Evolutionary conservation across 1,140 invertebrate genomes (phyloP).

Genomic region (Sipha flava): DNA sequence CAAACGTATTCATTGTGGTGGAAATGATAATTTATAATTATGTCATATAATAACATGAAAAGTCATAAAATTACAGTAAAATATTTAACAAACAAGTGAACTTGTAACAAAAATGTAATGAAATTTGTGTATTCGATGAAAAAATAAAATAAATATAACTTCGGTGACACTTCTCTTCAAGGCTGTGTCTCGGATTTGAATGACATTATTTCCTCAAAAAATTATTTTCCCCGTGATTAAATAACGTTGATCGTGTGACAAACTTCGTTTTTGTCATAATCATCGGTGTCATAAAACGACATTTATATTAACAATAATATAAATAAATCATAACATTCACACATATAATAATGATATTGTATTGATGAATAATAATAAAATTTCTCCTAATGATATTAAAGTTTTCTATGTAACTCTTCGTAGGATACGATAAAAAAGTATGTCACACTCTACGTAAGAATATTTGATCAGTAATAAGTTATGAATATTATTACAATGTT

Average conservation of each 20-base stretch:
- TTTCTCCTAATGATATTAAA: background rate
- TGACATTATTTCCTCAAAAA: background rate
- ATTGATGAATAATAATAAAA: background rate
- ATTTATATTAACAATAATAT: background rate
- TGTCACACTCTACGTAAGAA: no score
- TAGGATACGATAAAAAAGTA: no score
- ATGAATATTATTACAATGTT: no score
- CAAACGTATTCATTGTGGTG: background rate
- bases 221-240: background rate
- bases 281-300: background rate
- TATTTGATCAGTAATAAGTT: no score
- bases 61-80: background rate
- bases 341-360: background rate
- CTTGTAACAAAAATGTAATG: background rate
- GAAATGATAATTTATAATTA: background rate
- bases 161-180: background rate
- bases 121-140: background rate
- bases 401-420: no score
- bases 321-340: background rate
- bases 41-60: background rate
- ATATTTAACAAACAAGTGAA: no score
- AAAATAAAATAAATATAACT: background rate
- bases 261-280: background rate
- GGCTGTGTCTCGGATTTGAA: background rate
- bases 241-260: background rate